Percentiles rank a stretch among this genome's conserved stretches.
Evolutionary conservation across 2,113 vertebrate genomes (phyloP).

Genomic region (Sorex fumeus): DNA sequence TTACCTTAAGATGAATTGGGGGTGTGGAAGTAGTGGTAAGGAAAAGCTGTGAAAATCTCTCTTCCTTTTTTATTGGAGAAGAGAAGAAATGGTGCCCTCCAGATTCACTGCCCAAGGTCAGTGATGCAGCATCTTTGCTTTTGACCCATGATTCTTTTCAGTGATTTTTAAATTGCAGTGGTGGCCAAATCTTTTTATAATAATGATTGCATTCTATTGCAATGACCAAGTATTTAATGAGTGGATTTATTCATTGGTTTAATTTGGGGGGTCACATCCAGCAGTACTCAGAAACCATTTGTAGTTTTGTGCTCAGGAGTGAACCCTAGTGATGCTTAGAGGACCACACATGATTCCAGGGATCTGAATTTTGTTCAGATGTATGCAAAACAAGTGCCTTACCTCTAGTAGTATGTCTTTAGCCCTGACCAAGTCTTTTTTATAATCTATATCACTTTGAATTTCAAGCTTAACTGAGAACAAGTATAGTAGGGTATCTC

Average conservation of each 20-base stretch:
- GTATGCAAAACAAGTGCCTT: too few relatives aligned
- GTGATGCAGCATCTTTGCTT: not conserved
- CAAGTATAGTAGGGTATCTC: not conserved
- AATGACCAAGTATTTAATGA: too few relatives aligned
- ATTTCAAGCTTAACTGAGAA: not conserved
- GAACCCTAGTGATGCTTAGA: too few relatives aligned
- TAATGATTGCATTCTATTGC: too few relatives aligned
- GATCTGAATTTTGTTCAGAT: too few relatives aligned
- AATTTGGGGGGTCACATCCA: too few relatives aligned
- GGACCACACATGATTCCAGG: too few relatives aligned
- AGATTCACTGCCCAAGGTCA: not conserved
- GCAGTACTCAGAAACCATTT: too few relatives aligned
- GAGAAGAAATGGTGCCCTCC: not conserved
- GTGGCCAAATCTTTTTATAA: not conserved
- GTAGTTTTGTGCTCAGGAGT: too few relatives aligned
- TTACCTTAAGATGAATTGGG: not conserved
- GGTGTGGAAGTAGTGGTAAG: not conserved
- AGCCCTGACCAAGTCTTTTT: not conserved
- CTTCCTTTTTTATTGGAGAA: not conserved
- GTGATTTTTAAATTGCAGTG: not conserved
- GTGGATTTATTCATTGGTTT: too few relatives aligned
- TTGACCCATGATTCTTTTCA: slow-evolving; percentile 2
- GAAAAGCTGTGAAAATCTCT: not conserved
- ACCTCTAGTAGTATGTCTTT: too few relatives aligned
- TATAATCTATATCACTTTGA: slow-evolving; percentile 2